A percentile compares a stretch with the other conserved stretches of the same genome.
These are phyloP conservation scores for Betta splendens DNA, from an alignment of 2,797 vertebrate species.

Conservation along the genomic window DNA sequence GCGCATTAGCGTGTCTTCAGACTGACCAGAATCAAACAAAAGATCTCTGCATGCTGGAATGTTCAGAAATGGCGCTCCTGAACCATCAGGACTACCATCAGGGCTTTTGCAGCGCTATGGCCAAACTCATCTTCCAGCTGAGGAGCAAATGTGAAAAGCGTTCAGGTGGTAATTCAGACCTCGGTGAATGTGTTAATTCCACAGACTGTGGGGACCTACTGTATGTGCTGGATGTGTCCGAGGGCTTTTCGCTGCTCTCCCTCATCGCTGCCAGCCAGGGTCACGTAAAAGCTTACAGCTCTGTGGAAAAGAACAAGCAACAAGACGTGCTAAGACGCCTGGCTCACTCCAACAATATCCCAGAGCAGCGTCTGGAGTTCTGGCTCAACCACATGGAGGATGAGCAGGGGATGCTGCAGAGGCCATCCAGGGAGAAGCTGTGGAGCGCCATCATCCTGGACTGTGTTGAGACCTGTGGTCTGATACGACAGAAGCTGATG, in stretches of 20 bases:
- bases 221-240: constrained; percentile 93
- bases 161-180: constrained; percentile 40
- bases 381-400: constrained; percentile 92
- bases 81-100: constrained; percentile 89
- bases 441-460: constrained; percentile 97
- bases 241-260: constrained; percentile 94
- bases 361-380: constrained; percentile 88
- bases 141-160: constrained; percentile 54
- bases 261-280: constrained; percentile 89
- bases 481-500: constrained; percentile 95
- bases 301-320: constrained; percentile 92
- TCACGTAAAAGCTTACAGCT: constrained; percentile 90
- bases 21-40: constrained; percentile 73
- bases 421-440: constrained; percentile 90
- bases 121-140: constrained; percentile 83
- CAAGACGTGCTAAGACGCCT: constrained; percentile 86
- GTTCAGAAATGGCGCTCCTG: constrained; percentile 91
- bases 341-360: constrained; percentile 83
- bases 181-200: not conserved
- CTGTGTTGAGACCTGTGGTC: constrained; percentile 94
- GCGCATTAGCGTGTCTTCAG: constrained; percentile 90
- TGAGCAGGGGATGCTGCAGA: constrained; percentile 87
- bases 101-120: constrained; percentile 85
- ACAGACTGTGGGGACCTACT: constrained; percentile 71
- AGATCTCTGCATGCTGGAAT: constrained; percentile 86